Evolutionary conservation across 1,140 invertebrate genomes (phyloP).

Genomic region (Drosophila insularis): DNA sequence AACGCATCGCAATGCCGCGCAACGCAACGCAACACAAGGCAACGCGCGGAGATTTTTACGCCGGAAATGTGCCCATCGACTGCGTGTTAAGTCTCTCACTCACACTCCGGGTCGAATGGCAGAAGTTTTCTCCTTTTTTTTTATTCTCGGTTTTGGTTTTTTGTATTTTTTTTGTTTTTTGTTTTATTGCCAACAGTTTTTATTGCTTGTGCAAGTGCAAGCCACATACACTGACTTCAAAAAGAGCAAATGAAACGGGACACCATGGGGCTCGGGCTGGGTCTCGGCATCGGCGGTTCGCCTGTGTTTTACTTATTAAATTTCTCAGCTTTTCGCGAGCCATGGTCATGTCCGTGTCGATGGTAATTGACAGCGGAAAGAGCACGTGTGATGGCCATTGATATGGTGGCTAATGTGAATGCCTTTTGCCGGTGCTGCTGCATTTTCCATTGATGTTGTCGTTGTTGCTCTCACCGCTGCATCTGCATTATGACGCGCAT

Average conservation of each 20-base stretch:
- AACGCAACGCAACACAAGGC: constrained; percentile 25
- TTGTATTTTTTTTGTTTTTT: constrained; percentile 27
- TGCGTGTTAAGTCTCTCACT: constrained; percentile 73
- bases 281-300: neutral
- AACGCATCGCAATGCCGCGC: constrained; percentile 22
- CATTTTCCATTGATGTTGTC: neutral
- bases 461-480: constrained; percentile 11
- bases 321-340: constrained; percentile 51
- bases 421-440: neutral
- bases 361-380: constrained; percentile 59
- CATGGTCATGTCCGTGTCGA: constrained; percentile 38
- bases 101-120: constrained; percentile 17
- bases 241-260: constrained; percentile 3
- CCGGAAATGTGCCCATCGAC: constrained; percentile 76
- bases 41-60: constrained; percentile 60
- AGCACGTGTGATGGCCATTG: constrained; percentile 60
- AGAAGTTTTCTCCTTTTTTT: constrained; percentile 16
- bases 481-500: constrained; percentile 27
- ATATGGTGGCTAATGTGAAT: constrained; percentile 59
- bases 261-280: neutral
- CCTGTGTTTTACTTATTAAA: constrained; percentile 75
- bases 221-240: neutral
- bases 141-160: constrained; percentile 30
- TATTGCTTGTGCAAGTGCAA: constrained; percentile 63
- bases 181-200: constrained; percentile 58